Evolutionary conservation across 2,888 invertebrate genomes (phyloP), one percentile per base, ranked within the genome.

Genomic region (Elaeidobius kamerunicus): DNA sequence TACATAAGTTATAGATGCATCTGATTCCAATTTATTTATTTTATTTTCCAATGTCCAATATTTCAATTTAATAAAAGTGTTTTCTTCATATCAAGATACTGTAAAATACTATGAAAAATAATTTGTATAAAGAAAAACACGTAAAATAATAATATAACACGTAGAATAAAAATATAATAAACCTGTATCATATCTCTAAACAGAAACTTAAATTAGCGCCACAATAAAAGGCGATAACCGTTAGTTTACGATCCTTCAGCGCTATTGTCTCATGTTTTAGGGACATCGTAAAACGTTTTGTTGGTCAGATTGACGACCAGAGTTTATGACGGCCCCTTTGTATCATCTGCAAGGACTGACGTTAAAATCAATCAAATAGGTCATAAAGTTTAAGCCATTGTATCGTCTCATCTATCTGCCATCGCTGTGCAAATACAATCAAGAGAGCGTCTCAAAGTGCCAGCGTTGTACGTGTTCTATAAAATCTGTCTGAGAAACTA

Each of bases 281-380:
- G 41, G 32, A 48, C 20, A 48, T 48, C 53, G 43, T 53, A 53
- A 53, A 53, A 53, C 46, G 48, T 53, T 53, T 48, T 43, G 47
- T 40, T 42, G 41, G 39, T 30, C 45, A 52, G 40, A 45, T 45
- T 52, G 45, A 52, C 40, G 52, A 52, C 23, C 30, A 18, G 12
- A 32, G 30, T 53, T 53, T 53, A 53, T 47, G 41, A 36, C 18
- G 14, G 15, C 36, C 30, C 43, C 38, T 46, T 35, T 41, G 28
- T 46, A 20, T 50, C 35, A 41, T 41, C 52, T 35, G 17, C 35
- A 45, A 12, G 35, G 34, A 46, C 39, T 41, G 41, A 12, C 38
- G 46, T 52, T 41, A 52, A 50, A 52, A 52, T 52, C 52, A 52
- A 52, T 52, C 46, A 45, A 46, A 46, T 36, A 19, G 34, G 27